Percentiles rank a stretch among this genome's conserved stretches.
Evolutionary conservation across 2,888 invertebrate species (phyloP).

Genomic region (Zygogramma bicolorata): DNA sequence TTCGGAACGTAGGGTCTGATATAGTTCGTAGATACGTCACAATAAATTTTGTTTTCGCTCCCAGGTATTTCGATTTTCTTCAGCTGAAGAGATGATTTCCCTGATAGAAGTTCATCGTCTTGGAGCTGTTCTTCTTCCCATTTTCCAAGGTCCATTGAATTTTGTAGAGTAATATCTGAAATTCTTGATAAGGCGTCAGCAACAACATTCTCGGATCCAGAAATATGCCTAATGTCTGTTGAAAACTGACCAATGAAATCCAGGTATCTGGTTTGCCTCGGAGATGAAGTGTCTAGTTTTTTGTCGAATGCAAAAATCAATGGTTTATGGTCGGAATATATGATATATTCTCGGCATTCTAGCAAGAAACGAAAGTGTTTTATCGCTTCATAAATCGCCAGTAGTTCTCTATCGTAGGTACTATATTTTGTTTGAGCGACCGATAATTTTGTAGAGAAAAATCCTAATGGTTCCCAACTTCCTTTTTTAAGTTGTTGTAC

Average conservation of each 20-base stretch:
- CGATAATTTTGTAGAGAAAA: conserved; percentile 6
- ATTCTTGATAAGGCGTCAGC: conserved; percentile 5
- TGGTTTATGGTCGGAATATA: conserved; percentile 4
- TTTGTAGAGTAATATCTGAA: too few species aligned
- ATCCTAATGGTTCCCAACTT: conserved; percentile 3
- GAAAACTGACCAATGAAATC: conserved; percentile 14
- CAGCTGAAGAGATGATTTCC: background rate
- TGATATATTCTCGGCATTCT: background rate
- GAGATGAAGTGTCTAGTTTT: background rate
- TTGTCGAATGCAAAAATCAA: background rate
- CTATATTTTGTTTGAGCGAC: too few species aligned
- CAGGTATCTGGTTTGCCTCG: background rate
- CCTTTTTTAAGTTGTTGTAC: conserved; percentile 1
- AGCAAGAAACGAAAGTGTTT: conserved; percentile 7
- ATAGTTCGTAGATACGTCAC: background rate
- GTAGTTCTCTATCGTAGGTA: conserved; percentile 4
- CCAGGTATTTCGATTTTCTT: too few species aligned
- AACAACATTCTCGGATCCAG: conserved; percentile 2
- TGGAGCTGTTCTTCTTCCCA: too few species aligned
- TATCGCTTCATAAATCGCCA: background rate
- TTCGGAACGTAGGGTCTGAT: conserved; percentile 37
- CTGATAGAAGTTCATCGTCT: background rate
- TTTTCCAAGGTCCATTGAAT: too few species aligned
- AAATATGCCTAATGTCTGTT: conserved; percentile 11
- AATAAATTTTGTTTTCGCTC: background rate